Conservation (phyloP, 2,113 vertebrate genomes). For the Hippocampus guttulatus region DNA sequence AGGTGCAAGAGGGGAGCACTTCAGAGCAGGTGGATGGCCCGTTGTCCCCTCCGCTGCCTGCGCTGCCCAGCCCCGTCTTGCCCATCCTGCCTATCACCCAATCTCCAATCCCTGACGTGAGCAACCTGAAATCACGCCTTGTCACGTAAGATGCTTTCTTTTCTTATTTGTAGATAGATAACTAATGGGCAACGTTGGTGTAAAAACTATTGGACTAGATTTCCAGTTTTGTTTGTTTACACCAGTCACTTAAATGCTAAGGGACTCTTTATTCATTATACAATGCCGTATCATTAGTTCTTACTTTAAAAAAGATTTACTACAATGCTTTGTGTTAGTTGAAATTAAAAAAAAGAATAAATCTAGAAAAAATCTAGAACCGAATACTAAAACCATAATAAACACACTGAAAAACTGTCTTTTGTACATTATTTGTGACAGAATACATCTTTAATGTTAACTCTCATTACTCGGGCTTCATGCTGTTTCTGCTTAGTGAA, state of each 20-base stretch:
- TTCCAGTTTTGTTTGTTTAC: neutral
- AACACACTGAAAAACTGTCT: too few species aligned
- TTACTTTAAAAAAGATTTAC: too few species aligned
- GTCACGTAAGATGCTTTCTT: constrained; percentile 74
- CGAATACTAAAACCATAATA: too few species aligned
- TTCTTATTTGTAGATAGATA: neutral
- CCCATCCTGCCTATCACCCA: constrained; percentile 72
- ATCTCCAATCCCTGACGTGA: constrained; percentile 66
- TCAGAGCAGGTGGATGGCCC: constrained; percentile 55
- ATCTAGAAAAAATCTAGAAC: neutral
- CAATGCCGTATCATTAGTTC: too few species aligned
- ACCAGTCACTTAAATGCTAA: neutral
- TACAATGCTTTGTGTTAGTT: too few species aligned
- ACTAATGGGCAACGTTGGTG: neutral
- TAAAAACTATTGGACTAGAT: neutral
- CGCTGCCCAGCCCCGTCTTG: constrained; percentile 63
- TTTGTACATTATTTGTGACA: too few species aligned
- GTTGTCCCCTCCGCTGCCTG: constrained; percentile 72
- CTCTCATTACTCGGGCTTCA: neutral
- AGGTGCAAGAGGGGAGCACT: constrained; percentile 39
- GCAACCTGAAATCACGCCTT: constrained; percentile 65
- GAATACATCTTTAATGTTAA: neutral
- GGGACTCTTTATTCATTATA: neutral
- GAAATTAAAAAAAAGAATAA: too few species aligned
- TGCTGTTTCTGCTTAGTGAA: neutral